Percentiles rank a stretch among this genome's conserved stretches.
Evolutionary conservation across 1,140 invertebrate species (phyloP).

Genomic region (Musca domestica): DNA sequence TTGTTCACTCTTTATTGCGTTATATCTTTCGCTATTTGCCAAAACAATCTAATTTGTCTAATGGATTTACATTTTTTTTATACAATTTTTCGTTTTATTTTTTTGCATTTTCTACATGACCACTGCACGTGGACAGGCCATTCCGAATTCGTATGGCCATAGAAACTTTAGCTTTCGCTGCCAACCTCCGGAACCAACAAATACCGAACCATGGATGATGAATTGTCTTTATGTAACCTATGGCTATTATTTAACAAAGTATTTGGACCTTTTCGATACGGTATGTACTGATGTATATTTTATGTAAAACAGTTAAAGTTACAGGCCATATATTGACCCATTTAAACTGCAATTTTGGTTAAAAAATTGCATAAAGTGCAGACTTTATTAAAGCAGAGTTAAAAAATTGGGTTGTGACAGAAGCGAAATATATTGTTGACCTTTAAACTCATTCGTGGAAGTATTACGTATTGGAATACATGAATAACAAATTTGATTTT

Average conservation of each 20-base stretch:
- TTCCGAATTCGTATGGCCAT: constrained; percentile 52
- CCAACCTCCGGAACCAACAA: constrained; percentile 59
- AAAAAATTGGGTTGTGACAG: no score
- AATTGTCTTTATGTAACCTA: constrained; percentile 63
- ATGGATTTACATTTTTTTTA: constrained; percentile 22
- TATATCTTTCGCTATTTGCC: background rate
- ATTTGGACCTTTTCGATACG: constrained; percentile 62
- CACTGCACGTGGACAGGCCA: constrained; percentile 46
- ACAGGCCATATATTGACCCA: no score
- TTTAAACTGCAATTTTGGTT: no score
- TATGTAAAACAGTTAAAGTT: background rate
- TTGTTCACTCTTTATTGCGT: no score
- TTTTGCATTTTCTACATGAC: constrained; percentile 24
- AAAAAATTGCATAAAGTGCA: no score
- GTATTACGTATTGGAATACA: no score
- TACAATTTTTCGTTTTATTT: constrained; percentile 18
- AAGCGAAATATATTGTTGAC: no score
- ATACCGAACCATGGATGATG: constrained; percentile 55
- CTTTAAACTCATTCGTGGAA: no score
- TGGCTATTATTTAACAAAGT: constrained; percentile 59
- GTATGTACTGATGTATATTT: constrained; percentile 50
- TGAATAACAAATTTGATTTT: no score
- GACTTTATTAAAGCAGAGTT: no score
- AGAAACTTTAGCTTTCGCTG: constrained; percentile 65
- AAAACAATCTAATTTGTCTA: constrained; percentile 25